Evolutionary conservation across 2,888 invertebrate genomes (phyloP).

Genomic region (Callyntrura guangdongensis): DNA sequence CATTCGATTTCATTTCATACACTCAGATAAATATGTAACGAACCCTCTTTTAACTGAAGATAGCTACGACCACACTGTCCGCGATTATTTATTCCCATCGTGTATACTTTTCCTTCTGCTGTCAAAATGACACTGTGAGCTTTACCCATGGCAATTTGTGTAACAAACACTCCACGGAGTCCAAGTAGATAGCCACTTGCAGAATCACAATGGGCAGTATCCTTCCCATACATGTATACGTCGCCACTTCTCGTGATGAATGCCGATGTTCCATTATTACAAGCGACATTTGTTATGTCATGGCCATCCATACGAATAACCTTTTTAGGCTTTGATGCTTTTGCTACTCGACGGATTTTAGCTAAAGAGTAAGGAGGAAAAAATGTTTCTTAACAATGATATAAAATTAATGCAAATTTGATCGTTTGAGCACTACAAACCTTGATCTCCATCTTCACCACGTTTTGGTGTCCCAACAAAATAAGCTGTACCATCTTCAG

Average conservation of each 20-base stretch:
- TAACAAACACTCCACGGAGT: constrained; percentile 90
- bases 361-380: too few species aligned
- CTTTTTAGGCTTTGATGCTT: constrained; percentile 96
- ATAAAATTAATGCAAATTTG: too few species aligned
- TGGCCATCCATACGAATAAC: constrained; percentile 96
- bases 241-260: constrained; percentile 96
- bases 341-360: constrained; percentile 92
- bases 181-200: constrained; percentile 90
- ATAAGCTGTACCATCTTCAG: constrained; percentile 96
- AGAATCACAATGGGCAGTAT: constrained; percentile 93
- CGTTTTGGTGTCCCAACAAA: constrained; percentile 95
- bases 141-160: constrained; percentile 95
- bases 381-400: too few species aligned
- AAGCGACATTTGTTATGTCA: constrained; percentile 93
- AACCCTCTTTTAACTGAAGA: constrained; percentile 86
- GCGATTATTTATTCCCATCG: constrained; percentile 99
- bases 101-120: constrained; percentile 95
- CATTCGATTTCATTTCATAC: too few species aligned
- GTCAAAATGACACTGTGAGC: constrained; percentile 97
- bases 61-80: constrained; percentile 95
- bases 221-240: constrained; percentile 97
- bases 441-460: constrained; percentile 97
- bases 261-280: constrained; percentile 98
- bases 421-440: constrained; percentile 86
- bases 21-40: background rate